Base-by-base conservation (phyloP, 2,113 vertebrate genomes). In the Sula dactylatra region DNA sequence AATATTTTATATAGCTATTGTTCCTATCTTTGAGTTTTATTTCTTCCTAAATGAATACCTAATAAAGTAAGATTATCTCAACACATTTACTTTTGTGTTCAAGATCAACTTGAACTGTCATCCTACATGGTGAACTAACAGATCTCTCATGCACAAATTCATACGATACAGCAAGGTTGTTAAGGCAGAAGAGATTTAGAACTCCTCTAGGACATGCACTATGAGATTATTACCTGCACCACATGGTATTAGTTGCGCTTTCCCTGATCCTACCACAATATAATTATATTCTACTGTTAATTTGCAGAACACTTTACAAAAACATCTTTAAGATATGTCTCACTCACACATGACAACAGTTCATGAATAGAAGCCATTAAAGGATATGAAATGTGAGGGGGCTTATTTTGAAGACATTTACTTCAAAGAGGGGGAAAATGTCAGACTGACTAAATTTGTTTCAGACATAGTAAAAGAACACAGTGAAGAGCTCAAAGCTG, bases 351-450 rank as follows among this genome's bases (percentile, higher is more conserved):
- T 10, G 64, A 86, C 80, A 89, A 56, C 42, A 67, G 65, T 16
- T 82, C 66, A 80, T 21, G 25, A 94, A 47, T 6, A 11, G 4
- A 64, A 94, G 50, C 16, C 55, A 74, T 19, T 42, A 74, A 81
- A 86, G 45, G 40, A 83, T 91, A 89, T 20, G 2, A 59, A 49
- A 80, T 26, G 44, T 10, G 50, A 93, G 45, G 71, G 38, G 58
- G 49, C 8, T 88, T 93, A 83, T 73, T 94, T 69, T 91, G 84
- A 95, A 87, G 83, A 76, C 42, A 84, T 71, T 87, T 82, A 89
- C 65, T 92, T 97, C 72, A 86, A 93, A 93, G 67, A 80, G 38
- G 34, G 17, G 34, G 26, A 42, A 93, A 85, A 91, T 7, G 34
- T 49, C 83, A 91, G 22, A 71, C 25, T 14, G 34, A 69, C 62